Evolutionary conservation across 2,797 vertebrate genomes (phyloP).

Genomic region (Rachycentron canadum): DNA sequence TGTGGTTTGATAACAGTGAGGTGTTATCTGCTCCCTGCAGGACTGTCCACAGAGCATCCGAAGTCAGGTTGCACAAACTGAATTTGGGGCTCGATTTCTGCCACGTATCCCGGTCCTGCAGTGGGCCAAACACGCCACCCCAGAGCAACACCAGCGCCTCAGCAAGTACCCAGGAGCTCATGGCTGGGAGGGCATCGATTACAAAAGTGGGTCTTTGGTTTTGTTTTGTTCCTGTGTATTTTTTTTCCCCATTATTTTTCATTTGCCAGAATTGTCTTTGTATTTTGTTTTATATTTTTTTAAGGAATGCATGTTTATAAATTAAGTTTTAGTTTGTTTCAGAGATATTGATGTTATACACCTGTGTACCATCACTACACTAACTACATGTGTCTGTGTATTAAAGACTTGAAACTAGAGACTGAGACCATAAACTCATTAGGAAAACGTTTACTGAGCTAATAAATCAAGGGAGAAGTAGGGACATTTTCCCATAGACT

Average conservation of each 20-base stretch:
- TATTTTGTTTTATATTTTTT: too few species aligned
- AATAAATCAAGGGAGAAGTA: too few species aligned
- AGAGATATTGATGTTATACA: too few species aligned
- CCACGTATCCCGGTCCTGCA: conserved; percentile 82
- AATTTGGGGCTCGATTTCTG: conserved; percentile 68
- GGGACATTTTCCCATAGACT: too few species aligned
- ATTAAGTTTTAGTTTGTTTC: too few species aligned
- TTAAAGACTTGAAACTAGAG: too few species aligned
- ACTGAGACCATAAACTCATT: too few species aligned
- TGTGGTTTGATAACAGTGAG: background rate
- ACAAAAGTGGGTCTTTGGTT: conserved; percentile 64
- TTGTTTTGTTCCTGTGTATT: background rate
- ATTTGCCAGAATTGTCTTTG: background rate
- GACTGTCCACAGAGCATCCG: conserved; percentile 70
- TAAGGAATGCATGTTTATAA: too few species aligned
- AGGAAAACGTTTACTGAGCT: too few species aligned
- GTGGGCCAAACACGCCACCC: conserved; percentile 77
- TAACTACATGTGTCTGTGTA: too few species aligned
- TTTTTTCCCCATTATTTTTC: background rate
- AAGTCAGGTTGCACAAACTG: conserved; percentile 46
- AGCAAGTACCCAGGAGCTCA: conserved; percentile 74
- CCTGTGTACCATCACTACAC: too few species aligned
- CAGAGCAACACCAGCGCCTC: conserved; percentile 78
- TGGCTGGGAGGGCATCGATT: conserved; percentile 82
- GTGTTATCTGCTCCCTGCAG: conserved; percentile 62